Percentiles rank a stretch among this genome's conserved stretches.
Evolutionary conservation across 2,797 vertebrate genomes (phyloP).

Genomic region (Enteromius argenteus): DNA sequence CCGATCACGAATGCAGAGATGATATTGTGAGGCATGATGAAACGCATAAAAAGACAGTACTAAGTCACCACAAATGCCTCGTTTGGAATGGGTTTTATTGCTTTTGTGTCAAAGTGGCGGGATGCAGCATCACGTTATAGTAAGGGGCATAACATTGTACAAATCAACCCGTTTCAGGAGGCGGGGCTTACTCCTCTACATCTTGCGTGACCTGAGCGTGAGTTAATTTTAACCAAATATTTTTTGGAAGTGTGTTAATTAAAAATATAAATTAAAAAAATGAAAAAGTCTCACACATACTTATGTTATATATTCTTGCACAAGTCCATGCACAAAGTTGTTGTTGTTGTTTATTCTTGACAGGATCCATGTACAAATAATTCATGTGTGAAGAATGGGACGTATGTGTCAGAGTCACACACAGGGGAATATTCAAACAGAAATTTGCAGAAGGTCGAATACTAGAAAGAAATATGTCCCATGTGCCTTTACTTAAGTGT

Average conservation of each 20-base stretch:
- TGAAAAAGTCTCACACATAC: background rate
- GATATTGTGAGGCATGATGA: no score
- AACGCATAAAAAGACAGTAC: no score
- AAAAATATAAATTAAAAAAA: background rate
- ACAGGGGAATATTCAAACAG: conserved; percentile 23
- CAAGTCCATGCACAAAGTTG: background rate
- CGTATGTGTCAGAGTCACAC: background rate
- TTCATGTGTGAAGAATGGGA: background rate
- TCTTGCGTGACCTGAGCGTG: no score
- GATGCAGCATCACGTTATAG: no score
- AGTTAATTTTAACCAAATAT: no score
- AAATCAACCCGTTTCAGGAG: no score
- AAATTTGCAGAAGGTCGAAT: conserved; percentile 22
- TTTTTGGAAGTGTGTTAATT: background rate
- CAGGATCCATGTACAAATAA: background rate
- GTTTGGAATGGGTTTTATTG: no score
- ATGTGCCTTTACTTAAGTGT: background rate
- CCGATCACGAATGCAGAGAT: no score
- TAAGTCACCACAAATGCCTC: no score
- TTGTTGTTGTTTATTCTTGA: background rate
- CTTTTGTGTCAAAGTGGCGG: no score
- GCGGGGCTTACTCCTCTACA: no score
- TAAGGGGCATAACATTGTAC: no score
- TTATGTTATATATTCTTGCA: background rate
- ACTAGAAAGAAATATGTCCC: background rate